A percentile compares a stretch with the other conserved stretches of the same genome.
Conservation (phyloP, 2,797 vertebrate species). For the Yasuhikotakia modesta region DNA sequence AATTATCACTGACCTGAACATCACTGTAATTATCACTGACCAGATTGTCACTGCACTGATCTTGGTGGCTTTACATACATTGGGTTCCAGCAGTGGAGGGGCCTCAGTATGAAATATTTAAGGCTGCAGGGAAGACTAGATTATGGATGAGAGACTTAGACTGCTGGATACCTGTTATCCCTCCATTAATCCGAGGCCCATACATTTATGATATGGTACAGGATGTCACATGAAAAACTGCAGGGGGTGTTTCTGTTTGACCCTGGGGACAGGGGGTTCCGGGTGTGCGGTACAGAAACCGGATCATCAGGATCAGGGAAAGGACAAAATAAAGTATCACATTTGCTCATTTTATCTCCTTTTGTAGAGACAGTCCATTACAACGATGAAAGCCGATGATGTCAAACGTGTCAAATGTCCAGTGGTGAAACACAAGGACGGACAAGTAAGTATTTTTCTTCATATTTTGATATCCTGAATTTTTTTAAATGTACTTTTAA, state of each 20-base stretch:
- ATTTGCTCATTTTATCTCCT: slow-evolving; percentile 13
- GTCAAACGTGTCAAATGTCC: background rate
- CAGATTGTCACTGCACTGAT: background rate
- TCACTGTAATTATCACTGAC: no score
- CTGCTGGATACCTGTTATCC: slow-evolving; percentile 45
- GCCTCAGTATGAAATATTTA: slow-evolving; percentile 78
- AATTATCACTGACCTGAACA: no score
- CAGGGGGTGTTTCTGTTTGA: slow-evolving; percentile 65
- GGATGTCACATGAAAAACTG: slow-evolving; percentile 38
- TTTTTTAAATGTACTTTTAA: background rate
- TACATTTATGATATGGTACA: slow-evolving; percentile 59
- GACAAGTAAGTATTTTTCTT: background rate
- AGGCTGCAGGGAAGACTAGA: slow-evolving; percentile 80
- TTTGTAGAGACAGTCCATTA: slow-evolving; percentile 7
- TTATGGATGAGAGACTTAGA: slow-evolving; percentile 65
- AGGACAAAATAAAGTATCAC: slow-evolving; percentile 7
- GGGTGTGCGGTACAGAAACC: background rate
- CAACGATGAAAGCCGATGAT: background rate
- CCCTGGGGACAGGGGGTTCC: background rate
- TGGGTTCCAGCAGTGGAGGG: slow-evolving; percentile 34
- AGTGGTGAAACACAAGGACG: background rate
- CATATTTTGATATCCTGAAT: background rate
- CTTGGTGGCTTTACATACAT: slow-evolving; percentile 13
- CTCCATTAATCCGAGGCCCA: slow-evolving; percentile 54
- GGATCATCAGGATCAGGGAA: slow-evolving; percentile 9